Conservation (phyloP, 2,888 invertebrate genomes). For the Apamea sordens region DNA sequence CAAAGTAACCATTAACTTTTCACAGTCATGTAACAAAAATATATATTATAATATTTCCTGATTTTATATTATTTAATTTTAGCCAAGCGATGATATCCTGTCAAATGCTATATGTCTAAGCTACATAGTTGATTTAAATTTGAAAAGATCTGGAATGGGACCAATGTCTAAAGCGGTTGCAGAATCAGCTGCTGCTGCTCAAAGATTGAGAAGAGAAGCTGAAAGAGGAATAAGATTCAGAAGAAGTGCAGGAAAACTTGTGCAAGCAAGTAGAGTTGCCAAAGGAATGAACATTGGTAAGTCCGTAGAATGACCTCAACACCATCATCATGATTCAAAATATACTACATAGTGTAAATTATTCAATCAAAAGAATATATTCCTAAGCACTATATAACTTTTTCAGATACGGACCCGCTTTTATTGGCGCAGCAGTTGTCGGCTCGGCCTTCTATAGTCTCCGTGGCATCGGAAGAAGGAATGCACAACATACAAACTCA, state of each 20-base stretch:
- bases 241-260: constrained; percentile 85
- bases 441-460: constrained; percentile 88
- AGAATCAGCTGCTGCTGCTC: constrained; percentile 86
- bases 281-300: constrained; percentile 88
- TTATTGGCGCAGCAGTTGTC: constrained; percentile 87
- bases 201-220: constrained; percentile 85
- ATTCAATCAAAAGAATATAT: neutral
- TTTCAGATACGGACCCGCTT: constrained; percentile 85
- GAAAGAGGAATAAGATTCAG: constrained; percentile 86
- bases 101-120: constrained; percentile 88
- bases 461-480: constrained; percentile 87
- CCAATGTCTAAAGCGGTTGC: constrained; percentile 84
- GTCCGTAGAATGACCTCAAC: neutral
- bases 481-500: constrained; percentile 83
- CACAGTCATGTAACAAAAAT: neutral
- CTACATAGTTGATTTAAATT: constrained; percentile 85
- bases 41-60: neutral
- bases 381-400: neutral
- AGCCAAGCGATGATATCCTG: constrained; percentile 83
- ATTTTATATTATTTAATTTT: constrained; percentile 62
- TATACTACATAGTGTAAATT: neutral
- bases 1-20: neutral
- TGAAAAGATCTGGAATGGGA: constrained; percentile 87
- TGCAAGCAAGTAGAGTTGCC: constrained; percentile 86
- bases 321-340: neutral